Evolutionary conservation across 1,140 invertebrate species (phyloP), one percentile per base, ranked within the genome.

Genomic region (Leptonema lineaticorne): DNA sequence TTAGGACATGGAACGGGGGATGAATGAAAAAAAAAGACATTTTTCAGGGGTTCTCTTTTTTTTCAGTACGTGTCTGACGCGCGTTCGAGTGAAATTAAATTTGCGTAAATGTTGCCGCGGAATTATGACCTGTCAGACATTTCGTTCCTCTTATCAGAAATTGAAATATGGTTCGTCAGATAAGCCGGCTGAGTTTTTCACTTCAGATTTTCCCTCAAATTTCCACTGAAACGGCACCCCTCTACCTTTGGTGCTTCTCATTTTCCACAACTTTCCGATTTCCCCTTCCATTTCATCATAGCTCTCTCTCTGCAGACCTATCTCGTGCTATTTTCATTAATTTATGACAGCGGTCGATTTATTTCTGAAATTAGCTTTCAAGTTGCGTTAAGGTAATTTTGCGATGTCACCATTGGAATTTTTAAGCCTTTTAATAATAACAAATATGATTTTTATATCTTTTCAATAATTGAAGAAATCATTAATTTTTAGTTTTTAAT

Each of bases 111-210:
- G 62, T 64, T 64, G 62, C 30, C 45, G 37, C 62, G 45, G 45
- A 53, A 30, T 62, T 33, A 62, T 27, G 37, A 33, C 59, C 29
- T 33, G 59, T 27, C 59, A 33, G 59, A 33, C 59, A 62, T 62
- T 62, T 62, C 30, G 29, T 62, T 37, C 30, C 62, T 26, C 46
- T 64, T 64, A 64, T 64, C 62, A 37, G 46, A 64, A 64, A 50
- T 64, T 64, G 45, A 64, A 64, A 64, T 64, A 64, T 64, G 62
- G 46, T 28, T 48, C 20, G 41, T 29, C 45, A 64, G 62, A 64
- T 64, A 64, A 64, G 62, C 62, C 45, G 33, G 20, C 29, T 27
- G 30, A 62, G 59, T 62, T 62, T 45, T 33, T 33, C 59, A 62
- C 59, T 45, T 41, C 30, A 16, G 33, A 11, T 37, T 59, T 9